phyloP scores from a whole-genome alignment of 2,797 vertebrate genomes.

The Gastrophryne carolinensis region DNA sequence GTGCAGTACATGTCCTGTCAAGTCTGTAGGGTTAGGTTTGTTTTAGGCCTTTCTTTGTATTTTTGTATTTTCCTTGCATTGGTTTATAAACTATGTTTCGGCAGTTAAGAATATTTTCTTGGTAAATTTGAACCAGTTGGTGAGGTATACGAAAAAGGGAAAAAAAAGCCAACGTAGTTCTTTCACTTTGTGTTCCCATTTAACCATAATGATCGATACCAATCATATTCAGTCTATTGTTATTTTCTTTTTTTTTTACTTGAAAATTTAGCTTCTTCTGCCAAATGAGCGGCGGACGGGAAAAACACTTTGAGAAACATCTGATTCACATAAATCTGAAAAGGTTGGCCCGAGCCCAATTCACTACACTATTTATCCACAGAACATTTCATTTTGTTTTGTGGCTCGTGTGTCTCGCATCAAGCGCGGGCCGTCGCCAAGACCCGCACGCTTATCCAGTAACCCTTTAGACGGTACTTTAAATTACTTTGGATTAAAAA shows the following conservation, averaged over 20 bases:
- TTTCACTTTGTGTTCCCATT: too few species aligned
- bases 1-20: too few species aligned
- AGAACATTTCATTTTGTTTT: constrained; percentile 46
- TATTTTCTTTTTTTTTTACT: constrained; percentile 22
- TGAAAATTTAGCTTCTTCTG: constrained; percentile 35
- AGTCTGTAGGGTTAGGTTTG: too few species aligned
- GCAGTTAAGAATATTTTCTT: too few species aligned
- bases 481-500: constrained; percentile 38
- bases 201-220: too few species aligned
- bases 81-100: too few species aligned
- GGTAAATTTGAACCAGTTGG: too few species aligned
- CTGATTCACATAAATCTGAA: constrained; percentile 43
- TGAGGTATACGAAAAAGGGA: too few species aligned
- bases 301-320: constrained; percentile 43
- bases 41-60: too few species aligned
- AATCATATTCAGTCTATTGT: too few species aligned
- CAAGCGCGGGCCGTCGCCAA: constrained; percentile 20
- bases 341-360: constrained; percentile 17
- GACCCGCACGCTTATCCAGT: constrained; percentile 46
- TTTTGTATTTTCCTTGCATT: too few species aligned
- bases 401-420: constrained; percentile 42
- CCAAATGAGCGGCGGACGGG: neutral
- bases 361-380: constrained; percentile 44
- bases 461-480: constrained; percentile 25
- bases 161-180: too few species aligned